Evolutionary conservation across 2,797 vertebrate genomes (phyloP).

Genomic region (Falco naumanni): DNA sequence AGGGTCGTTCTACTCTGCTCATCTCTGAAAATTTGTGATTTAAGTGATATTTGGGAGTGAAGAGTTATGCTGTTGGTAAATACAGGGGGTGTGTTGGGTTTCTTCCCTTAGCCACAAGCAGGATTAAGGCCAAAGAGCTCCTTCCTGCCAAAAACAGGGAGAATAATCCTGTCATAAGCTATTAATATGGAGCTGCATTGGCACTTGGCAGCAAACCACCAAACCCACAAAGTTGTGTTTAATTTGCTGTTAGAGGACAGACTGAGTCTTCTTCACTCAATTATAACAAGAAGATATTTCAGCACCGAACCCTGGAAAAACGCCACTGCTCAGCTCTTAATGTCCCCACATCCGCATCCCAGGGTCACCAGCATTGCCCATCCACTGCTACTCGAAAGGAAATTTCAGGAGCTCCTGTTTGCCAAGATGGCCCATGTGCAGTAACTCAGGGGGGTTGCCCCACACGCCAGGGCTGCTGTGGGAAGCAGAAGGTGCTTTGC

Average conservation of each 20-base stretch:
- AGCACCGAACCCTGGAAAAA: not conserved
- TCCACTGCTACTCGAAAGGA: not conserved
- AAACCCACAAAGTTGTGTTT: constrained; percentile 75
- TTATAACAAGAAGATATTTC: not conserved
- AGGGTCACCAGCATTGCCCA: not conserved
- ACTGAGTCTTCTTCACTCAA: constrained; percentile 24
- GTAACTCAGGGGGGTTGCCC: not conserved
- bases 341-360: not conserved
- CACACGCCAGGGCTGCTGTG: accelerated
- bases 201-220: constrained; percentile 72
- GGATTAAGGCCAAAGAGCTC: constrained; percentile 49
- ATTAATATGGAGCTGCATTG: constrained; percentile 71
- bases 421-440: not conserved
- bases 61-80: not conserved
- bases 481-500: not conserved
- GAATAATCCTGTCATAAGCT: constrained; percentile 76
- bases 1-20: not conserved
- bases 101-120: constrained; percentile 52
- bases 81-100: not conserved
- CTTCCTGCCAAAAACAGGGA: constrained; percentile 72
- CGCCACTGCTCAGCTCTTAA: not conserved
- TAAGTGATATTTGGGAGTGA: not conserved
- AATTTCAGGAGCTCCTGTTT: not conserved
- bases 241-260: constrained; percentile 70
- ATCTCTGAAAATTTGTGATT: constrained; percentile 22